Evolutionary conservation across 2,113 vertebrate genomes (phyloP).

Genomic region (Mola mola): DNA sequence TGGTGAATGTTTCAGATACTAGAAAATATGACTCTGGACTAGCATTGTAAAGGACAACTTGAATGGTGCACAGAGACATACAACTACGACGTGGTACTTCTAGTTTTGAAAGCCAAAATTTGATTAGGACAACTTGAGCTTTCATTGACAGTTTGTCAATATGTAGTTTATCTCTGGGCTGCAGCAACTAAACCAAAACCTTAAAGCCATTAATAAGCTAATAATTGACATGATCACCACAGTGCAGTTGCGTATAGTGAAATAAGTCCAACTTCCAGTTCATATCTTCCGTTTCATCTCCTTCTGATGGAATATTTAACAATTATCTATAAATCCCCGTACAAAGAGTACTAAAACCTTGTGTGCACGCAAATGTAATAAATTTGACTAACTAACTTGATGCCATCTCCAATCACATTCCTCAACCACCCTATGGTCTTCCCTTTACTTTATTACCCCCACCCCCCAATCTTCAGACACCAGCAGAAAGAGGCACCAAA

Average conservation of each 20-base stretch:
- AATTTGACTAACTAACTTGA: too few species aligned
- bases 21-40: background rate
- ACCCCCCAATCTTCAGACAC: conserved; percentile 28
- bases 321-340: too few species aligned
- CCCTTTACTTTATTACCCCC: too few species aligned
- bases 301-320: too few species aligned
- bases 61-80: background rate
- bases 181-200: background rate
- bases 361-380: too few species aligned
- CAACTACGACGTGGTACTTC: too few species aligned
- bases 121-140: background rate
- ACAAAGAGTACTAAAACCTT: background rate
- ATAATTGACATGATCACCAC: too few species aligned
- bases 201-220: too few species aligned
- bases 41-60: background rate
- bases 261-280: too few species aligned
- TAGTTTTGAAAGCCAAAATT: background rate
- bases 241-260: too few species aligned
- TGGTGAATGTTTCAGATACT: background rate
- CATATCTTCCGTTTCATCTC: too few species aligned
- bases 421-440: conserved; percentile 4
- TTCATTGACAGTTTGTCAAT: background rate
- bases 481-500: conserved; percentile 28
- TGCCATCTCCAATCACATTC: conserved; percentile 36
- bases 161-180: background rate